Base-by-base conservation (phyloP, 1,140 invertebrate genomes). In the Camponotus pennsylvanicus region DNA sequence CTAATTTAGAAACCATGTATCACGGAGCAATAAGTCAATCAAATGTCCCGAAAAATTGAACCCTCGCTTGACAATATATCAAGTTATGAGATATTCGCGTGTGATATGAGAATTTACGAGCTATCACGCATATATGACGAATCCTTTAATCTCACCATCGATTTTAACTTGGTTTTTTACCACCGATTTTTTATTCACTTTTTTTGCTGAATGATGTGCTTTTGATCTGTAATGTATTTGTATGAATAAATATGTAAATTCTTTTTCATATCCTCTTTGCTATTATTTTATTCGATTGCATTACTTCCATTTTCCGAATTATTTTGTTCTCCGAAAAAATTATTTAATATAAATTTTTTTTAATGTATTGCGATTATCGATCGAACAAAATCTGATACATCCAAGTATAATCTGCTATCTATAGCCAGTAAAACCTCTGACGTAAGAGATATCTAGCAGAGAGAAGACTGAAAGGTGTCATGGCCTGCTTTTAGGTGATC, bases 21-120 rank as follows among this genome's bases (percentile, higher is more conserved):
- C 78, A 2, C 80, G 90, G 89, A 67, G 90, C 88, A 7, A 83
- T 89, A 2, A 91, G 91, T 75, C 82, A 63, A 49, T 86, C 92
- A 5, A 93, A 92, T 21, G 86, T 91, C 27, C 67, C 70, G 76
- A 91, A 52, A 79, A 91, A 82, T 73, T 61, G 67, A 82, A 82
- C 40, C n/a, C 67, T 37, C 49, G 78, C 2, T n/a, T 75, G 79
- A 73, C 79, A 61, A 82, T 82, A 59, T 11, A 40, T 82, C 55
- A 73, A 82, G 69, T 61, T 45, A 73, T 13, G 55, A 71, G n/a
- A 83, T 83, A 83, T 83, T 83, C 40, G 11, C 9, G 61, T 27
- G 67, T 11, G 37, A 75, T 49, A 34, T 49, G 55, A 80, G 71
- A 57, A 83, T 83, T 83, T 83, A 83, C 34, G 55, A 61, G 55